These are phyloP conservation scores for Heliocidaris tuberculata DNA, from an alignment of 35 echinoderm and acorn worm genomes.

Conservation along the genomic window DNA sequence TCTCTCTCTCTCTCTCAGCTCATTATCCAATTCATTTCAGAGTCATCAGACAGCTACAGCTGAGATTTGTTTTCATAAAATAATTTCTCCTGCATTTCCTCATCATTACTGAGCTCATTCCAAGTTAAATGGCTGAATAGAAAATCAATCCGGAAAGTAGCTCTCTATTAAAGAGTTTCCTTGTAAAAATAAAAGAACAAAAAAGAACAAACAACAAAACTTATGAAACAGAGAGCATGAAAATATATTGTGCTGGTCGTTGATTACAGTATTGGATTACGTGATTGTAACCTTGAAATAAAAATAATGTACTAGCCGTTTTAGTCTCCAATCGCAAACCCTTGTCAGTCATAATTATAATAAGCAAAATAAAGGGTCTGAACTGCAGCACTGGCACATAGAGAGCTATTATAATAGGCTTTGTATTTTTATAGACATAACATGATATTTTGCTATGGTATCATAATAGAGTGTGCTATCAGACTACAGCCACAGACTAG, in stretches of 20 bases:
- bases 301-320: neutral
- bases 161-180: neutral
- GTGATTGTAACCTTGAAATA: neutral
- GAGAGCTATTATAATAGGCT: too few species aligned
- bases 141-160: neutral
- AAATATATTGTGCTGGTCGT: neutral
- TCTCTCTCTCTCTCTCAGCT: neutral
- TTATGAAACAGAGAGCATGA: neutral
- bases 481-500: too few species aligned
- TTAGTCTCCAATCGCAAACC: neutral
- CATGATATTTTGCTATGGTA: too few species aligned
- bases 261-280: neutral
- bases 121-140: neutral
- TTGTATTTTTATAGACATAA: too few species aligned
- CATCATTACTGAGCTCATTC: neutral
- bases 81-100: neutral
- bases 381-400: too few species aligned
- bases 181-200: neutral
- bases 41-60: neutral
- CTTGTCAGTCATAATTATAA: too few species aligned
- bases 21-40: neutral
- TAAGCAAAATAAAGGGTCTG: too few species aligned
- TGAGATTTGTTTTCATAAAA: neutral
- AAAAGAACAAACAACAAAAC: neutral
- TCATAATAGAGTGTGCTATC: too few species aligned